Evolutionary conservation across 2,797 vertebrate genomes (phyloP).

Genomic region (Hemibagrus guttatus): DNA sequence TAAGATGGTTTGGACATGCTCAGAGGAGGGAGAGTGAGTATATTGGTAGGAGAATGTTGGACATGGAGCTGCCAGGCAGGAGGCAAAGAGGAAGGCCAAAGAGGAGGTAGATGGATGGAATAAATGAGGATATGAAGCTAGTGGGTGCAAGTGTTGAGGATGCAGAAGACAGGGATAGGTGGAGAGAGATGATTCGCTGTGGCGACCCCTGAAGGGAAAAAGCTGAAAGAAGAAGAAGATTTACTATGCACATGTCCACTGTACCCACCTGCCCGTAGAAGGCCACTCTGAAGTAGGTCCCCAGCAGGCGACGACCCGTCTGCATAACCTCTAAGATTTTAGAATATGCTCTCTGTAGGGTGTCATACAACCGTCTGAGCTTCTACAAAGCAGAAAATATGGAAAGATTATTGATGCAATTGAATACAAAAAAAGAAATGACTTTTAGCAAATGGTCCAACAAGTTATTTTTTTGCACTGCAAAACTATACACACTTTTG

Average conservation of each 20-base stretch:
- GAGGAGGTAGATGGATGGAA: too few relatives aligned
- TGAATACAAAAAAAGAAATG: background rate
- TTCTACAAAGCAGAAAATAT: conserved; percentile 76
- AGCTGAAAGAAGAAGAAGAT: too few relatives aligned
- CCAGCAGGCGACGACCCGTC: conserved; percentile 87
- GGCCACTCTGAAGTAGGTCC: conserved; percentile 95
- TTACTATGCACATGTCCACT: background rate
- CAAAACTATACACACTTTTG: background rate
- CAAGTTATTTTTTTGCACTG: background rate
- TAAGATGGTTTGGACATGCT: too few relatives aligned
- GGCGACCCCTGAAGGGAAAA: too few relatives aligned
- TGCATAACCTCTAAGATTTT: conserved; percentile 95
- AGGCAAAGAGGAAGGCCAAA: too few relatives aligned
- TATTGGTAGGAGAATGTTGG: too few relatives aligned
- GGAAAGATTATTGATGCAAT: background rate
- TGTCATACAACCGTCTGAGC: conserved; percentile 91
- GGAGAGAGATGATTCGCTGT: too few relatives aligned
- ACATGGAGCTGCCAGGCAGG: too few relatives aligned
- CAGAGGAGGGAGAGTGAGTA: too few relatives aligned
- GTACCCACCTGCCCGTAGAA: conserved; percentile 92
- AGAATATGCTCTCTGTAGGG: conserved; percentile 90
- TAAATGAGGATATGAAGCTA: too few relatives aligned
- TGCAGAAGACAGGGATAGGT: too few relatives aligned
- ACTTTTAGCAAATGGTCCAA: background rate
- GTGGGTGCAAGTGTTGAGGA: too few relatives aligned